Evolutionary conservation across 2,888 invertebrate genomes (phyloP).

Genomic region (Cephus sareptanus): DNA sequence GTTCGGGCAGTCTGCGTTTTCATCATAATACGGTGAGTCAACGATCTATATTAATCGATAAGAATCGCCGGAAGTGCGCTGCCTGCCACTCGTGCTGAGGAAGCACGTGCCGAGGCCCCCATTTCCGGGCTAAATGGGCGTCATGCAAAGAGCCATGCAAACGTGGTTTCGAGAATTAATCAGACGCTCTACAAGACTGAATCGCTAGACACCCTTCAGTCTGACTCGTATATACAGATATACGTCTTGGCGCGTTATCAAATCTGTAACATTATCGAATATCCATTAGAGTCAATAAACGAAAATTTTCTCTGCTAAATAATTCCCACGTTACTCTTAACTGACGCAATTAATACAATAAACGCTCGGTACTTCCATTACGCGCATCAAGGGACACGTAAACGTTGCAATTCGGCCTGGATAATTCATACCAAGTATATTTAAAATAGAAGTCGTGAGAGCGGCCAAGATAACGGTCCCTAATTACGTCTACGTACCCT

Average conservation of each 20-base stretch:
- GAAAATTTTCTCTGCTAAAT: not conserved
- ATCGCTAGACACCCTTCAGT: not conserved
- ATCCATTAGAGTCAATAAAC: not conserved
- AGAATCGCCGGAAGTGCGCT: not conserved
- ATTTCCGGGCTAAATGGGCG: not conserved
- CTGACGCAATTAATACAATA: not conserved
- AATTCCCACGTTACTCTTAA: not conserved
- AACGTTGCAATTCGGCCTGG: not conserved
- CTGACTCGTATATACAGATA: not conserved
- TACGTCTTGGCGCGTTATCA: not conserved
- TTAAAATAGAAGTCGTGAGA: not conserved
- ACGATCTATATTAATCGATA: conserved; percentile 5
- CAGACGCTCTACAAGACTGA: not conserved
- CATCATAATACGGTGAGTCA: conserved; percentile 73
- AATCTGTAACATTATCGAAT: not conserved
- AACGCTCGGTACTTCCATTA: not conserved
- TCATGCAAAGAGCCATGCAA: not conserved
- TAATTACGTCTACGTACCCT: not conserved
- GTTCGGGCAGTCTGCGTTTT: conserved; percentile 85
- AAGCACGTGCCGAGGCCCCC: not conserved
- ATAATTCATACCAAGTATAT: not conserved
- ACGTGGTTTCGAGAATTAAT: not conserved
- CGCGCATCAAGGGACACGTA: not conserved
- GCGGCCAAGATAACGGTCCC: not conserved
- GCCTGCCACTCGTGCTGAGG: not conserved